Evolutionary conservation across 2,113 vertebrate genomes (phyloP).

Genomic region (Neoarius graeffei): DNA sequence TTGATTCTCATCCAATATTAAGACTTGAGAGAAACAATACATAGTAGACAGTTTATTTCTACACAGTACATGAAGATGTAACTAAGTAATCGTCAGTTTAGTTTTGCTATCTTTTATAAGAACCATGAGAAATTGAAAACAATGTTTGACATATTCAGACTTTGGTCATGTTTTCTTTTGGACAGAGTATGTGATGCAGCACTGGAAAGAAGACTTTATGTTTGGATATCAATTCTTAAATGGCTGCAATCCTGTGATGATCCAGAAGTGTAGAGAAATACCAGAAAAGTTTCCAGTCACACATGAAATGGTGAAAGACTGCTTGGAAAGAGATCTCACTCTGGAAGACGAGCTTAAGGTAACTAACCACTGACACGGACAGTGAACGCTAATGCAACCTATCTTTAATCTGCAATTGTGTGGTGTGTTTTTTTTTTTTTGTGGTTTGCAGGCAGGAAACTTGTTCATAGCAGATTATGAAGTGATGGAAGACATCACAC

Average conservation of each 20-base stretch:
- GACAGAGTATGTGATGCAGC: constrained; percentile 93
- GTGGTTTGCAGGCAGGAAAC: constrained; percentile 82
- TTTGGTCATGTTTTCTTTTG: not conserved
- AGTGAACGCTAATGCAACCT: not conserved
- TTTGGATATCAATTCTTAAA: constrained; percentile 98
- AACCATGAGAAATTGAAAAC: not conserved
- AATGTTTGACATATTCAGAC: not conserved
- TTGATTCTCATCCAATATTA: not conserved
- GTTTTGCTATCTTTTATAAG: too few species aligned
- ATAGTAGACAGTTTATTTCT: not conserved
- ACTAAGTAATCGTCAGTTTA: not conserved
- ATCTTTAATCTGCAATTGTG: not conserved
- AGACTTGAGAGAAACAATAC: not conserved
- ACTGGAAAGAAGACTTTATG: constrained; percentile 97
- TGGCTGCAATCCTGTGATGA: constrained; percentile 93
- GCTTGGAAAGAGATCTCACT: constrained; percentile 87
- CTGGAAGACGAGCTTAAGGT: constrained; percentile 91
- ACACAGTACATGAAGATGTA: not conserved
- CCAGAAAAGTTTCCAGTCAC: constrained; percentile 91
- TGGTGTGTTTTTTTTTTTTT: constrained; percentile 23
- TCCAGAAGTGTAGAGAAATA: constrained; percentile 82
- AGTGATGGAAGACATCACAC: constrained; percentile 81
- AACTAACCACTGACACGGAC: not conserved
- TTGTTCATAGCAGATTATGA: constrained; percentile 90
- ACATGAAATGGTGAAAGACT: constrained; percentile 85